Percentiles rank a stretch among this genome's conserved stretches.
These are phyloP conservation scores for Ernsta delagoae DNA, from an alignment of 2,888 invertebrate species.

Conservation along the genomic window DNA sequence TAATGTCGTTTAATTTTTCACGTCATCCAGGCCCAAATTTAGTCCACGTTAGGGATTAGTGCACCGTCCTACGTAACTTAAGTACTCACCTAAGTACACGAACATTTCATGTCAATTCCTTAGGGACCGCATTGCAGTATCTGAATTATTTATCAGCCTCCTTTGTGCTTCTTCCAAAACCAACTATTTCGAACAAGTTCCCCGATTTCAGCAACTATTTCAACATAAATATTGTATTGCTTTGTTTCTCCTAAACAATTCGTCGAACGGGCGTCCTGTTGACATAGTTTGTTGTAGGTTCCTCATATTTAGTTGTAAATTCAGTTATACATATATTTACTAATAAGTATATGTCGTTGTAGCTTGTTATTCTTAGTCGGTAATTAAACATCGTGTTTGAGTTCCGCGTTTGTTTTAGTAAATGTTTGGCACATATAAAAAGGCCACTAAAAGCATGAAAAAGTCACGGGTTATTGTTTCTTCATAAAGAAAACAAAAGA, in stretches of 20 bases:
- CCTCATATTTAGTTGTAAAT: conserved; percentile 19
- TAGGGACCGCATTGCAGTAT: conserved; percentile 75
- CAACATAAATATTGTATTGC: conserved; percentile 35
- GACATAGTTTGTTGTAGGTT: conserved; percentile 30
- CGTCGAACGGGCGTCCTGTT: conserved; percentile 25
- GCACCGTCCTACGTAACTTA: conserved; percentile 41
- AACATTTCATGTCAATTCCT: conserved; percentile 66
- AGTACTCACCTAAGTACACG: conserved; percentile 44
- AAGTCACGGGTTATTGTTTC: neutral
- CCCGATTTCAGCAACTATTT: conserved; percentile 42
- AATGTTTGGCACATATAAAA: neutral
- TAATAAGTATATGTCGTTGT: neutral
- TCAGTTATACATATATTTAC: too few relatives aligned
- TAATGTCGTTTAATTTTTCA: too few relatives aligned
- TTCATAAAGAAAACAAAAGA: conserved; percentile 21
- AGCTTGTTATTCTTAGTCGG: neutral
- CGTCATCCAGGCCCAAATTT: too few relatives aligned
- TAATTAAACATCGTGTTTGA: neutral
- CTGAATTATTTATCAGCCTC: conserved; percentile 78
- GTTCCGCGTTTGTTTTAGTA: neutral
- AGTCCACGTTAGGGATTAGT: too few relatives aligned
- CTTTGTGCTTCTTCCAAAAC: conserved; percentile 68
- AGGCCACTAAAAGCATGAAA: neutral
- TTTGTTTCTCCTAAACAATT: conserved; percentile 34
- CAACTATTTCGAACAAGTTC: conserved; percentile 44